Base-by-base conservation (phyloP, 2,113 vertebrate species). In the Heloderma charlesbogerti region DNA sequence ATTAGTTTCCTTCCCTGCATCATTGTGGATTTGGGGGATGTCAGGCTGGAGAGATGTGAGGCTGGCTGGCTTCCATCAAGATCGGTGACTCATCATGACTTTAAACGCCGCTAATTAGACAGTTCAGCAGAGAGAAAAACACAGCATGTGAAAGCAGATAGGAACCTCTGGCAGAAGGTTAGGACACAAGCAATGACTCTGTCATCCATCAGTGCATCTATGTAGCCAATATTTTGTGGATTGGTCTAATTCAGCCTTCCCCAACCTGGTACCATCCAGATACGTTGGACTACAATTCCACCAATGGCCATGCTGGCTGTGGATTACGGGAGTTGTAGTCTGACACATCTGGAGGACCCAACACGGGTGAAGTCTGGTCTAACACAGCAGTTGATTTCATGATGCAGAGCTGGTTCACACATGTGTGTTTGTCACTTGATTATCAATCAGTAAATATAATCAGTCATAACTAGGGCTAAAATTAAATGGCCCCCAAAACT, bases 111-210 rank as follows among this genome's bases (percentile, higher is more conserved):
- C 88, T 81, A 66, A 87, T 82, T 45, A 48, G 2, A 20, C 86
- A 29, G 12, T 67, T 72, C 91, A 12, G 15, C 1, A 3, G 90
- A 88, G 84, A 94, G 90, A 92, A 45, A 88, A 88, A 87, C 67
- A 66, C 1, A 1, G 80, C 0, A 1, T 1, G 1, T 0, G 63
- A 43, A 40, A 92, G 89, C 89, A 88, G 90, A 51, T 66, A 84
- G 84, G 92, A 91, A 69, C 57, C 54, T 18, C 83, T 74, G 69
- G 92, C 1, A 89, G 89, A 82, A 81, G 67, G 22, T n/a, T 6
- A 0, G 88, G 92, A 87, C 89, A 84, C 3, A 71, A 71, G 20
- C 0, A 22, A 89, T 71, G 83, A 45, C 37, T 66, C 18, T 74
- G n/a, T 86, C 1, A 0, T 37, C 85, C 63, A 57, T 69, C 27